Conservation (phyloP, 1,140 invertebrate species). For the Bombus sylvicola region DNA sequence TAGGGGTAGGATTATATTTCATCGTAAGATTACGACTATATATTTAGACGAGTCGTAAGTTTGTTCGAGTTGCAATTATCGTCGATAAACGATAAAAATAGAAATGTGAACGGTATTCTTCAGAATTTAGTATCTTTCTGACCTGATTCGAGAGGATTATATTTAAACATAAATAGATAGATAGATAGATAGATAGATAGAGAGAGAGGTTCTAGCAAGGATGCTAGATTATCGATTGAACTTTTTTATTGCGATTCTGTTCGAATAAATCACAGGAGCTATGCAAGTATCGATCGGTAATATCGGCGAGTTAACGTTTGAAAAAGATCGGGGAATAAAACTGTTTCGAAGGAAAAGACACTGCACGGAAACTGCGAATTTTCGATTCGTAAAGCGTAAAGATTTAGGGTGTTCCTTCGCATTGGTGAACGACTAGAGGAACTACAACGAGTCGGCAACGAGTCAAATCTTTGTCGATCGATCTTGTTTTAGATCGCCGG, state of each 20-base stretch:
- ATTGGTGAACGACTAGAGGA: neutral
- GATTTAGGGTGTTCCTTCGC: neutral
- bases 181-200: neutral
- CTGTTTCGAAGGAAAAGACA: neutral
- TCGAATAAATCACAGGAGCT: neutral
- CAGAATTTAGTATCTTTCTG: neutral
- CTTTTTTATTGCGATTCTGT: neutral
- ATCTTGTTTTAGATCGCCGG: neutral
- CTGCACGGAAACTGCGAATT: neutral
- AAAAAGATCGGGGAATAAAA: neutral
- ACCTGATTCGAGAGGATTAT: neutral
- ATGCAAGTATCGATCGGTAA: neutral
- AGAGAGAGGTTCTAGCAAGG: neutral
- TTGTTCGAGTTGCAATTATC: neutral
- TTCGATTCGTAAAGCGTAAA: neutral
- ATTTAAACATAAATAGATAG: neutral
- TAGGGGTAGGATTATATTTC: too few relatives aligned
- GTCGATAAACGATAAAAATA: neutral
- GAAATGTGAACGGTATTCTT: neutral
- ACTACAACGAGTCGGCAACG: neutral
- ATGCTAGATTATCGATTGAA: neutral
- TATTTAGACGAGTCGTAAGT: neutral
- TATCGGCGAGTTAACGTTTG: neutral
- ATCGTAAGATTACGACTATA: too few relatives aligned
- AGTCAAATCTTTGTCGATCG: conserved; percentile 1